Conservation (phyloP, 2,113 vertebrate species). For the Fulmarus glacialis region DNA sequence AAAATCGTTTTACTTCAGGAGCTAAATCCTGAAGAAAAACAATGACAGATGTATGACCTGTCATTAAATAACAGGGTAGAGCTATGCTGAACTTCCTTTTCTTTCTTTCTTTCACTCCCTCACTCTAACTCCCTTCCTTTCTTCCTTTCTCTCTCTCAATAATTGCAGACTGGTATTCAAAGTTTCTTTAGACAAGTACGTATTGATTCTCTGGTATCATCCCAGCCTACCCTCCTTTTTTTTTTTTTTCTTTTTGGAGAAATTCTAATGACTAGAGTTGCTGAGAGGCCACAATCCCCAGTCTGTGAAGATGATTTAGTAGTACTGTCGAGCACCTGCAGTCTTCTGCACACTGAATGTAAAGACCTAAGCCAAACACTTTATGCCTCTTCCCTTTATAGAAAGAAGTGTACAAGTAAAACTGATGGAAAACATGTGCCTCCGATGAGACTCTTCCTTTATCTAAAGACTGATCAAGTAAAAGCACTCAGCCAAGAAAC, state of each 20-base stretch:
- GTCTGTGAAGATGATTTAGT: not conserved
- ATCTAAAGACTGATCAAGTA: conserved; percentile 22
- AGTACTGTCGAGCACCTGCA: not conserved
- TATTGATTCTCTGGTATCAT: not conserved
- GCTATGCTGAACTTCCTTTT: accelerated
- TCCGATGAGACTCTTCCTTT: not conserved
- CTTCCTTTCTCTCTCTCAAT: not conserved
- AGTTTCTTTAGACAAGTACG: not conserved
- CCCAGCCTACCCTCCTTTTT: not conserved
- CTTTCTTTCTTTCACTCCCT: not conserved
- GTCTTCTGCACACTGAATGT: not conserved
- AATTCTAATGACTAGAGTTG: not conserved
- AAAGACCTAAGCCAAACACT: not conserved
- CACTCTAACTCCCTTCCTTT: no score
- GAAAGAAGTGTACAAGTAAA: not conserved
- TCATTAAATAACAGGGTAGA: not conserved
- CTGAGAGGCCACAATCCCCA: not conserved
- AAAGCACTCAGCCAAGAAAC: not conserved
- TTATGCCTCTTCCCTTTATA: not conserved
- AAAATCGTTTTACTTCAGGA: not conserved
- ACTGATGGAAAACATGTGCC: conserved; percentile 20
- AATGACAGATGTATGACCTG: not conserved
- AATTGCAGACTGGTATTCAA: not conserved
- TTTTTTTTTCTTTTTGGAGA: not conserved
- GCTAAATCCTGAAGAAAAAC: not conserved